phyloP scores from a whole-genome alignment of 2,888 invertebrate species.

The Nudaria mundana region DNA sequence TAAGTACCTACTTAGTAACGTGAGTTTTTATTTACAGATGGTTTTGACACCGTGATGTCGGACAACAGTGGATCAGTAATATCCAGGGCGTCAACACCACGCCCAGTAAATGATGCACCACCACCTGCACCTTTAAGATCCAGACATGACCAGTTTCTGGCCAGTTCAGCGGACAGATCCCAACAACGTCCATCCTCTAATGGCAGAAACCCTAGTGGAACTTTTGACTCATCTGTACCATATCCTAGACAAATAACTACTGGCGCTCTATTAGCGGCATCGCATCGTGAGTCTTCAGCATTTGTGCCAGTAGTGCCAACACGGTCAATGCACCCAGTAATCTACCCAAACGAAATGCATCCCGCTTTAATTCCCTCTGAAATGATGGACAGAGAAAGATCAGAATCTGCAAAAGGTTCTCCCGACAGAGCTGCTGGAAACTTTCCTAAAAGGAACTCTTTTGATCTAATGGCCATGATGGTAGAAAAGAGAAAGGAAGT shows the following conservation, averaged over 20 bases:
- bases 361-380: constrained; percentile 83
- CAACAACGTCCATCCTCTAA: constrained; percentile 74
- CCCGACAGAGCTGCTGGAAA: constrained; percentile 68
- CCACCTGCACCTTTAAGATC: constrained; percentile 70
- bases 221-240: constrained; percentile 83
- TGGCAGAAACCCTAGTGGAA: constrained; percentile 74
- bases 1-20: too few relatives aligned
- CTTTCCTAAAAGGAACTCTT: constrained; percentile 79
- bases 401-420: constrained; percentile 74
- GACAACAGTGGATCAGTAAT: constrained; percentile 70
- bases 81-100: constrained; percentile 76
- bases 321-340: constrained; percentile 86
- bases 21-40: constrained; percentile 64
- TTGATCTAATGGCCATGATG: constrained; percentile 95
- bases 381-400: constrained; percentile 73
- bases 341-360: constrained; percentile 87
- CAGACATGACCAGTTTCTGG: constrained; percentile 83
- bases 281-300: constrained; percentile 90
- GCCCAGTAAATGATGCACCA: constrained; percentile 71
- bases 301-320: constrained; percentile 94
- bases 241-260: constrained; percentile 85
- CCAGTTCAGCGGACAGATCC: constrained; percentile 74
- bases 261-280: constrained; percentile 67
- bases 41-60: constrained; percentile 63
- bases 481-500: constrained; percentile 93